These are phyloP conservation scores for Scolopax bukidnonensis DNA, from an alignment of 2,797 vertebrate genomes.

Conservation along the genomic window DNA sequence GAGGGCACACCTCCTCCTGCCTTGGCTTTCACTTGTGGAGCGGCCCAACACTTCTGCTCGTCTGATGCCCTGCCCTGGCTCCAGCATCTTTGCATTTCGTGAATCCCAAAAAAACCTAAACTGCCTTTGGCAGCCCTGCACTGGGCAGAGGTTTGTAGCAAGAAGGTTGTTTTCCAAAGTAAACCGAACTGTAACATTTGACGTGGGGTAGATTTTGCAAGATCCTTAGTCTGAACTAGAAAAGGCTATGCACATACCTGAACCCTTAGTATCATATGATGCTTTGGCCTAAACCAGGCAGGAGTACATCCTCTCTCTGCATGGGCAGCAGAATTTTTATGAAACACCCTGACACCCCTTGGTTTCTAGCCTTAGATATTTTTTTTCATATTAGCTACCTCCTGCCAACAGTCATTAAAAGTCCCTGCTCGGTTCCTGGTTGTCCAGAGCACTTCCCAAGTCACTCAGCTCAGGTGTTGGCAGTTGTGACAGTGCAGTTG, in stretches of 20 bases:
- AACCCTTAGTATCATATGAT: not conserved
- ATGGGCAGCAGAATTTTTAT: conserved; percentile 30
- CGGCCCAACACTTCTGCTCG: not conserved
- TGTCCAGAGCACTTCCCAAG: not conserved
- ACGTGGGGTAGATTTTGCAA: not conserved
- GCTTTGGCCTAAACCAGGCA: not conserved
- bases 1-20: not conserved
- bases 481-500: not conserved
- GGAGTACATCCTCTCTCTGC: not conserved
- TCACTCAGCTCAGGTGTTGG: not conserved
- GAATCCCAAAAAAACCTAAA: not conserved
- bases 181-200: not conserved
- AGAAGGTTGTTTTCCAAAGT: not conserved
- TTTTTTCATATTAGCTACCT: not conserved
- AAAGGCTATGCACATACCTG: not conserved
- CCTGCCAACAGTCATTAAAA: conserved; percentile 5
- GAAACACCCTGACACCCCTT: conserved; percentile 43
- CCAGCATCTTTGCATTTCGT: not conserved
- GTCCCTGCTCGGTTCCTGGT: not conserved
- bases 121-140: not conserved
- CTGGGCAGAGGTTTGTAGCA: not conserved
- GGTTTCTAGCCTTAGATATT: not conserved
- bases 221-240: not conserved
- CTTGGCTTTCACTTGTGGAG: not conserved
- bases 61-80: not conserved